phyloP scores from a whole-genome alignment of 2,888 invertebrate species.

The Athrips mouffetella region DNA sequence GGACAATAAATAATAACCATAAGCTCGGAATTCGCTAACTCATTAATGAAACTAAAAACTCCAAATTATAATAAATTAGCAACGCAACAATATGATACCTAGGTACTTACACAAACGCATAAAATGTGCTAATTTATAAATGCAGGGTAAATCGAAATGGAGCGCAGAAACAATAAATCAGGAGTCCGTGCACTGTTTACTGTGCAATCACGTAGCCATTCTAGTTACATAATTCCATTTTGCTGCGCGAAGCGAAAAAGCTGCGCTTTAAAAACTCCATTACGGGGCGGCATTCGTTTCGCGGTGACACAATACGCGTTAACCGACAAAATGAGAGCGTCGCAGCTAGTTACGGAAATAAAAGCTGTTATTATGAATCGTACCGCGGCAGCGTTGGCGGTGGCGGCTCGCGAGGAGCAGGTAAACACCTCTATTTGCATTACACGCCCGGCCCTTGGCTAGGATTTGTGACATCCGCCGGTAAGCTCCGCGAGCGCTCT shows the following conservation, averaged over 20 bases:
- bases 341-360: slow-evolving; percentile 71
- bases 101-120: not conserved
- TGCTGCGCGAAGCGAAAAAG: slow-evolving; percentile 54
- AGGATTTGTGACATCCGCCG: slow-evolving; percentile 69
- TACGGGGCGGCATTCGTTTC: slow-evolving; percentile 63
- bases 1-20: slow-evolving; percentile 33
- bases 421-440: slow-evolving; percentile 64
- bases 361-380: slow-evolving; percentile 69
- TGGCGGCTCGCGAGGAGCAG: slow-evolving; percentile 39
- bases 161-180: slow-evolving; percentile 53
- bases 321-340: slow-evolving; percentile 69
- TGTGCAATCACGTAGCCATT: slow-evolving; percentile 55
- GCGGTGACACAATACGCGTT: slow-evolving; percentile 67
- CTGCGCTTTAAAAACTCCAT: slow-evolving; percentile 65
- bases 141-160: slow-evolving; percentile 35
- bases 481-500: slow-evolving; percentile 50
- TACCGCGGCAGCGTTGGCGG: slow-evolving; percentile 36
- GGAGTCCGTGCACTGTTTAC: slow-evolving; percentile 45
- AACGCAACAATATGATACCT: not conserved
- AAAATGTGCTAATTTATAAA: slow-evolving; percentile 29
- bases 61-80: slow-evolving; percentile 12
- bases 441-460: slow-evolving; percentile 58
- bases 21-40: slow-evolving; percentile 26
- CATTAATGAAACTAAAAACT: slow-evolving; percentile 30
- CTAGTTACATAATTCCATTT: slow-evolving; percentile 60